Conservation (phyloP, 2,797 vertebrate species). For the Tapirus indicus region DNA sequence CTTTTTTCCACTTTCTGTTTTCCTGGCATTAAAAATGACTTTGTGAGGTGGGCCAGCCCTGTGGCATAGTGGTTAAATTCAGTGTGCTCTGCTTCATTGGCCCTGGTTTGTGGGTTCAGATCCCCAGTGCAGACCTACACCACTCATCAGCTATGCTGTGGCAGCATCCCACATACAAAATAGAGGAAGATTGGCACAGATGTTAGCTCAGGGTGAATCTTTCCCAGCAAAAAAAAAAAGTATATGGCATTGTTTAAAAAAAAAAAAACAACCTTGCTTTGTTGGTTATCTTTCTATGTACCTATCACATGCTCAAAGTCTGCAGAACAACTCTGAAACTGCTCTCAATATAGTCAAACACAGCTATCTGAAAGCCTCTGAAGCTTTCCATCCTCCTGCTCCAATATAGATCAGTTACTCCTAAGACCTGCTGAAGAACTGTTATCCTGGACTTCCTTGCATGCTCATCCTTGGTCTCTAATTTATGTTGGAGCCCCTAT, state of each 20-base stretch:
- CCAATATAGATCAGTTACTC: not conserved
- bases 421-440: not conserved
- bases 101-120: too few relatives aligned
- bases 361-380: not conserved
- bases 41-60: too few relatives aligned
- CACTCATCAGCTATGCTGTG: too few relatives aligned
- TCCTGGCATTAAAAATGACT: not conserved
- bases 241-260: too few relatives aligned
- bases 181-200: too few relatives aligned
- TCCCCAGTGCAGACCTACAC: too few relatives aligned
- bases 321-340: conserved; percentile 11
- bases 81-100: too few relatives aligned
- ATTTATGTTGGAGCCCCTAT: not conserved
- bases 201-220: too few relatives aligned
- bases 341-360: not conserved
- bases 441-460: not conserved
- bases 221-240: too few relatives aligned
- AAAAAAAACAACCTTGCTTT: not conserved
- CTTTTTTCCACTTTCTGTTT: not conserved
- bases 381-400: not conserved
- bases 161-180: too few relatives aligned
- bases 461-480: not conserved
- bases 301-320: not conserved
- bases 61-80: too few relatives aligned
- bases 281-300: not conserved